These are phyloP conservation scores for Trematocara variabile DNA, from an alignment of 2,113 vertebrate species.

Conservation along the genomic window DNA sequence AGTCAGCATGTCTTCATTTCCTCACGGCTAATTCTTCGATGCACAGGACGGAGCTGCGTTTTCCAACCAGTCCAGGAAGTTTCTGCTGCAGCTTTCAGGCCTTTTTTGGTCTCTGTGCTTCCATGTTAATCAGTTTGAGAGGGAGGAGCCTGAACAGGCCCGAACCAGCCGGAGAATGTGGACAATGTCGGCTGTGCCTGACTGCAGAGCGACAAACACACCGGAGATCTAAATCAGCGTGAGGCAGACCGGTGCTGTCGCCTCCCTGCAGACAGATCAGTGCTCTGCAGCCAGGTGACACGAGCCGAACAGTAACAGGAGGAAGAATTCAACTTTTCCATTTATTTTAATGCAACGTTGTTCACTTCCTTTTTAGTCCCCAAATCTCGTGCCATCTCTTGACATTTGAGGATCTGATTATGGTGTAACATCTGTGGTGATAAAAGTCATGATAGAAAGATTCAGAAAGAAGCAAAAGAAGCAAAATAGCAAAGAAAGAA, in stretches of 20 bases:
- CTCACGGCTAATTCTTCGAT: fast-evolving
- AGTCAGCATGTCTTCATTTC: not conserved
- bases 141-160: conserved; percentile 1
- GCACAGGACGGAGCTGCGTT: not conserved
- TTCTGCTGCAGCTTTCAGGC: not conserved
- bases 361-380: not conserved
- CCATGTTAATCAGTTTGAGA: not conserved
- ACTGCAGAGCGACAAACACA: not conserved
- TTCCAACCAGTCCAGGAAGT: not conserved
- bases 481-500: no score
- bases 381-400: fast-evolving
- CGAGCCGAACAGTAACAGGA: fast-evolving
- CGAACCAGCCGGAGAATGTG: conserved; percentile 34
- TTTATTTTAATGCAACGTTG: no score
- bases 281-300: not conserved
- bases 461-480: no score
- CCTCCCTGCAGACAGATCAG: fast-evolving
- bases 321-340: fast-evolving
- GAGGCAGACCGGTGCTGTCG: not conserved
- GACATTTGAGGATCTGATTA: fast-evolving
- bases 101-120: conserved; percentile 9
- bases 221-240: fast-evolving
- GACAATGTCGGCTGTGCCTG: not conserved
- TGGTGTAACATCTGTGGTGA: fast-evolving
- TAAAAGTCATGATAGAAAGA: not conserved